These are phyloP conservation scores for Podocnemis expansa DNA, from an alignment of 2,113 vertebrate species.

Conservation along the genomic window DNA sequence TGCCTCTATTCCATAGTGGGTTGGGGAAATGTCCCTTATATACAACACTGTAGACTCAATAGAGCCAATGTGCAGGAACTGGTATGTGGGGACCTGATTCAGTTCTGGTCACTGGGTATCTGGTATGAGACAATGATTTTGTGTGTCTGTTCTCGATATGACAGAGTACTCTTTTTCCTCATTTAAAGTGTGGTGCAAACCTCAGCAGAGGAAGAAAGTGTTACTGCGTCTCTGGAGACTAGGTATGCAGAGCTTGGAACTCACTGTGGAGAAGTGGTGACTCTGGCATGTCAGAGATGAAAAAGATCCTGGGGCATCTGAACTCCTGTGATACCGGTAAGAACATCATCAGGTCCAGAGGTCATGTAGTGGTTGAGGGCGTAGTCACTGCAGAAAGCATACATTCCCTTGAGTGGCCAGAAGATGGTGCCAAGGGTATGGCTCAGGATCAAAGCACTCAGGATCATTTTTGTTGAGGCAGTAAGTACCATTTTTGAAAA, in stretches of 20 bases:
- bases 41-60: background rate
- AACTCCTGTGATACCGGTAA: background rate
- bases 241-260: background rate
- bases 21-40: background rate
- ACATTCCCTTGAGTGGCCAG: background rate
- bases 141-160: background rate
- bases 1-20: background rate
- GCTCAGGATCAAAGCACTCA: too few species aligned
- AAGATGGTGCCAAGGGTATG: background rate
- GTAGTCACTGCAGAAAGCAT: background rate
- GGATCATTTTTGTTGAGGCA: too few species aligned
- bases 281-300: background rate
- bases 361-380: background rate
- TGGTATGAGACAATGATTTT: background rate
- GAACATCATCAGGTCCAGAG: background rate
- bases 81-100: background rate
- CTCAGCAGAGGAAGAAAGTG: background rate
- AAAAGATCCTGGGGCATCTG: background rate
- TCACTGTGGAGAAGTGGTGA: background rate
- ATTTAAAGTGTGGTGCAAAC: background rate
- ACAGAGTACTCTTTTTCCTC: background rate
- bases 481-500: background rate
- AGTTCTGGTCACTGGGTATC: background rate
- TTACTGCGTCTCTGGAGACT: too few species aligned
- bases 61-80: background rate